Conservation (phyloP, 2,888 invertebrate genomes). For the Enchytraeus crypticus region DNA sequence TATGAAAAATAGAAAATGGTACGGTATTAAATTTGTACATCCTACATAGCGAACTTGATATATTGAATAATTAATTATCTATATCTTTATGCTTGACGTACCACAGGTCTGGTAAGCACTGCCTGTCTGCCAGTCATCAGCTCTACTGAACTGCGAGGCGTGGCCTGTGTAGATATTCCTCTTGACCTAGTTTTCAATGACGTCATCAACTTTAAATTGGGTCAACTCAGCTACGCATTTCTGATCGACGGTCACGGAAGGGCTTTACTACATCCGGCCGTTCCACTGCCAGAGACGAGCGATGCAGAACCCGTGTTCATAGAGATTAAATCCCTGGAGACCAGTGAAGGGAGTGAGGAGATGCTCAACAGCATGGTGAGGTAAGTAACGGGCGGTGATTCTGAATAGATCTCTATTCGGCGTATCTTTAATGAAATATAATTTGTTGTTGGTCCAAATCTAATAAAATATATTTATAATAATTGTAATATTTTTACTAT, state of each 20-base stretch:
- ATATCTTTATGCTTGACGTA: no score
- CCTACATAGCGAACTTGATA: no score
- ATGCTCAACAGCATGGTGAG: not conserved
- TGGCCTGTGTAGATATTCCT: not conserved
- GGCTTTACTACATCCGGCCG: not conserved
- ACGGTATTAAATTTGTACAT: no score
- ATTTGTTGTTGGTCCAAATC: no score
- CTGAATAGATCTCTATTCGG: no score
- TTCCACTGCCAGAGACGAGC: not conserved
- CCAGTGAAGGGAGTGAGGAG: not conserved
- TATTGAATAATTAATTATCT: no score
- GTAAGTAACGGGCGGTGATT: no score
- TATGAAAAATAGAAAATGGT: no score
- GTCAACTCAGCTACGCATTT: not conserved
- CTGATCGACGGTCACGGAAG: not conserved
- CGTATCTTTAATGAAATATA: no score
- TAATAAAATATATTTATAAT: no score
- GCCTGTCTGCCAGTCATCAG: conserved; percentile 1
- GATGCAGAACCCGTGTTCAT: not conserved
- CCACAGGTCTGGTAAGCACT: not conserved
- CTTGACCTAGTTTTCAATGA: conserved; percentile 3
- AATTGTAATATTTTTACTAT: no score
- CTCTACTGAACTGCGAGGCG: not conserved
- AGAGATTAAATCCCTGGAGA: not conserved
- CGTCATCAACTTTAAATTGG: conserved; percentile 3